Evolutionary conservation across 2,888 invertebrate genomes (phyloP).

Genomic region (Eilema caniola): DNA sequence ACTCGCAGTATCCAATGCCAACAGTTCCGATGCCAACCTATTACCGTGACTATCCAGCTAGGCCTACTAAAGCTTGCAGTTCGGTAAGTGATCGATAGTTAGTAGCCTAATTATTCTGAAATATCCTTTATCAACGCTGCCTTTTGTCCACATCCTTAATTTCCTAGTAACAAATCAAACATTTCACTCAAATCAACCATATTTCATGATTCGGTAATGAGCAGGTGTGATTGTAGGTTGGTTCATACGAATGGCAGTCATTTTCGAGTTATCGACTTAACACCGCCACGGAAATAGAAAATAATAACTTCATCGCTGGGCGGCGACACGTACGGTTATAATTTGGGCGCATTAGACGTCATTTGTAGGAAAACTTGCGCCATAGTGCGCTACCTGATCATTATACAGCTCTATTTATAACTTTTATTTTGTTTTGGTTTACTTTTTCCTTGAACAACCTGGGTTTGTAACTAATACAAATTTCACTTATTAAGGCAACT

Average conservation of each 20-base stretch:
- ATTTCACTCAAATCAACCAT: slow-evolving; percentile 40
- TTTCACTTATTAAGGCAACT: background rate
- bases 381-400: slow-evolving; percentile 47
- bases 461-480: background rate
- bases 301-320: slow-evolving; percentile 84
- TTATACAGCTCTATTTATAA: slow-evolving; percentile 12
- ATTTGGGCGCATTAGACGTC: slow-evolving; percentile 80
- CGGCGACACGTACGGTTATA: slow-evolving; percentile 76
- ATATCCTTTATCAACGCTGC: background rate
- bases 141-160: background rate
- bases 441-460: background rate
- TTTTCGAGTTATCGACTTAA: slow-evolving; percentile 86
- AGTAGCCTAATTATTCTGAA: background rate
- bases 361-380: slow-evolving; percentile 72
- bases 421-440: background rate
- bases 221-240: slow-evolving; percentile 70
- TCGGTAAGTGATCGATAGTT: background rate
- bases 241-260: slow-evolving; percentile 80
- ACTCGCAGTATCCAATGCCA: background rate
- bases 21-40: no score
- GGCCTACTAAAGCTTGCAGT: background rate
- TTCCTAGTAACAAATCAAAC: slow-evolving; percentile 43
- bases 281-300: slow-evolving; percentile 83
- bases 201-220: slow-evolving; percentile 76
- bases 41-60: no score